Evolutionary conservation across 2,888 invertebrate genomes (phyloP).

Genomic region (Macrophya alboannulata): DNA sequence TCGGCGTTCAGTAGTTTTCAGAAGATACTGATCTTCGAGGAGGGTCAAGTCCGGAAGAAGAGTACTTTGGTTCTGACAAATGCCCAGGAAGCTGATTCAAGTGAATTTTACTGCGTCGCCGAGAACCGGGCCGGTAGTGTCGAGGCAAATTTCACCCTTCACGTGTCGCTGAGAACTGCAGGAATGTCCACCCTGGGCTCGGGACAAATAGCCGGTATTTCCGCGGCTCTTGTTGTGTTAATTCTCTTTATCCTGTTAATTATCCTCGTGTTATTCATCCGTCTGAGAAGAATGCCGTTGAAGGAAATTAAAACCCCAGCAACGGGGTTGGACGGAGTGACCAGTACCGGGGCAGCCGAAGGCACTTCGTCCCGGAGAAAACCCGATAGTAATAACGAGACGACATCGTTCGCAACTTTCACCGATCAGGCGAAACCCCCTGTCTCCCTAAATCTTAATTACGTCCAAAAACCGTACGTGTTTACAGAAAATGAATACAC

Average conservation of each 20-base stretch:
- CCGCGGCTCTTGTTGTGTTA: conserved; percentile 90
- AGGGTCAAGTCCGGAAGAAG: conserved; percentile 88
- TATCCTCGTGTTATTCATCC: conserved; percentile 88
- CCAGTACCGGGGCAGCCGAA: conserved; percentile 77
- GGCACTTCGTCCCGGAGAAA: conserved; percentile 57
- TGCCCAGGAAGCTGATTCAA: conserved; percentile 91
- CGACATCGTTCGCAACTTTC: conserved; percentile 70
- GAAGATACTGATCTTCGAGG: conserved; percentile 89
- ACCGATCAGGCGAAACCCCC: conserved; percentile 72
- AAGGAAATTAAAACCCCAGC: conserved; percentile 90
- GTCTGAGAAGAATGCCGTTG: conserved; percentile 88
- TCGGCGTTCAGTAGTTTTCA: conserved; percentile 91
- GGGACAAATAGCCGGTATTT: conserved; percentile 92
- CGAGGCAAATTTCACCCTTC: conserved; percentile 94
- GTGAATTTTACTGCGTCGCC: conserved; percentile 94
- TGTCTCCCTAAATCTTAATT: conserved; percentile 74
- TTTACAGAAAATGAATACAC: conserved; percentile 82
- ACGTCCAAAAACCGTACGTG: conserved; percentile 73
- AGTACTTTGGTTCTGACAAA: conserved; percentile 91
- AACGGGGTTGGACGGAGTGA: conserved; percentile 79
- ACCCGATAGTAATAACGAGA: conserved; percentile 57
- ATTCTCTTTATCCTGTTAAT: conserved; percentile 88
- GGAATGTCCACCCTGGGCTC: conserved; percentile 92
- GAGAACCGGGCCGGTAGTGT: conserved; percentile 94
- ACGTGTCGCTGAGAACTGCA: conserved; percentile 89